phyloP scores from a whole-genome alignment of 2,888 invertebrate species.

The Meiosimyza decipiens region DNA sequence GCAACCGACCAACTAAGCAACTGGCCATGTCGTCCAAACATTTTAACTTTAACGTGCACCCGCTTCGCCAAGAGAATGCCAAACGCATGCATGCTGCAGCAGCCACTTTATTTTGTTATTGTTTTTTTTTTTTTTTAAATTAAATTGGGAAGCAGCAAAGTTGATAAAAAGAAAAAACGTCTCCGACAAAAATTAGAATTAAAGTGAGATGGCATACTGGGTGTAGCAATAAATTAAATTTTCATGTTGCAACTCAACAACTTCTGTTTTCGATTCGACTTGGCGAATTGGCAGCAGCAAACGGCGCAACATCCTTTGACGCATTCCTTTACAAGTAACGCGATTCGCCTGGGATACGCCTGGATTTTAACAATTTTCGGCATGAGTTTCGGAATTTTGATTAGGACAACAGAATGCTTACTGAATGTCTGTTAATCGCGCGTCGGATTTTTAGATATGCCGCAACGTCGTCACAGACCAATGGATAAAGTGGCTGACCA shows the following conservation, averaged over 20 bases:
- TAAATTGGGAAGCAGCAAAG: too few relatives aligned
- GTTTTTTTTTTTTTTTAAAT: too few relatives aligned
- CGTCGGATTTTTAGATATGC: slow-evolving; percentile 60
- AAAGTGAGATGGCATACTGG: slow-evolving; percentile 13
- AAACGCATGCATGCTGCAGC: not conserved
- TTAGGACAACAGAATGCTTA: slow-evolving; percentile 61
- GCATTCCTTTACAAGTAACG: slow-evolving; percentile 43
- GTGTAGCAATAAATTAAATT: slow-evolving; percentile 36
- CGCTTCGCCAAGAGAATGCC: not conserved
- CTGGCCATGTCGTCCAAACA: slow-evolving; percentile 3
- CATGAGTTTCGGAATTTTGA: slow-evolving; percentile 64
- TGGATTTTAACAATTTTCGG: slow-evolving; percentile 37
- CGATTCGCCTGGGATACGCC: slow-evolving; percentile 29
- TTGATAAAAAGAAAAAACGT: too few relatives aligned
- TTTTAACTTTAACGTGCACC: not conserved
- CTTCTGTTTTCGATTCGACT: slow-evolving; percentile 15
- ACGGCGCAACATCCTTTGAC: slow-evolving; percentile 39
- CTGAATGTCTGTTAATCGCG: slow-evolving; percentile 54
- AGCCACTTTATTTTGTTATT: not conserved
- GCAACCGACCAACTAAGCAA: slow-evolving; percentile 23
- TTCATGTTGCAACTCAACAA: slow-evolving; percentile 25
- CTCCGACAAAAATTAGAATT: slow-evolving; percentile 21
- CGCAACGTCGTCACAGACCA: not conserved
- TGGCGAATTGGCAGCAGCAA: not conserved
- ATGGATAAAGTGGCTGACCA: too few relatives aligned